Evolutionary conservation across 2,888 invertebrate species (phyloP), one percentile per base, ranked within the genome.

Genomic region (Eilema depressum): DNA sequence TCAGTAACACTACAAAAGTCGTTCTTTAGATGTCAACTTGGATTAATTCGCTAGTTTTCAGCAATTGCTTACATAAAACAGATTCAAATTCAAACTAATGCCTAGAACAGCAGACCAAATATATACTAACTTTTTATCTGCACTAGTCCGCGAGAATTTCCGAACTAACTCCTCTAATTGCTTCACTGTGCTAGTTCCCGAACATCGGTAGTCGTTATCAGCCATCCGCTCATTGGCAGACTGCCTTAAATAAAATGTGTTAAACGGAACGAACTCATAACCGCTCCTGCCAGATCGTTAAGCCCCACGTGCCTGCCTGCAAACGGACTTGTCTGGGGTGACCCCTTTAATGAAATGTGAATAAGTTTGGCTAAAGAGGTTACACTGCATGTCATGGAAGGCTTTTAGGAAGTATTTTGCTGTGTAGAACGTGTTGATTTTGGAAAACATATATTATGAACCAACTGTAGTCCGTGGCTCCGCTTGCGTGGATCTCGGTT

Each of bases 211-310:
- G 75, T 76, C 79, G 82, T 83, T 83, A 85, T 83, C 79, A 78
- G 70, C 76, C 75, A 70, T 70, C 78, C 80, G 81, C 82, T 84
- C 87, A 89, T 90, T 91, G 91, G 91, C 91, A 89, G 85, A 74
- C 77, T 88, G 90, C 89, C 91, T 91, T 88, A 88, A 87, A 89
- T 88, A 90, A 91, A 89, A 87, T 84, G 84, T 85, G 81, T 83
- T 85, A 83, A 88, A 85, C 86, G 84, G 78, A 73, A 61, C 78
- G 80, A 75, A 75, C 73, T 81, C 83, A 88, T 88, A 88, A 86
- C 84, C 70, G 77, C 77, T 83, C 79, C 80, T 81, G 84, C 82
- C 80, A 82, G 85, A 79, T 86, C 86, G 86, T 90, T 89, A 88
- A 81, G 78, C 73, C 76, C 75, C 79, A 78, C 47, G 61, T 60